Base-by-base conservation (phyloP, 2,888 invertebrate genomes). In the Cerastis rubricosa region DNA sequence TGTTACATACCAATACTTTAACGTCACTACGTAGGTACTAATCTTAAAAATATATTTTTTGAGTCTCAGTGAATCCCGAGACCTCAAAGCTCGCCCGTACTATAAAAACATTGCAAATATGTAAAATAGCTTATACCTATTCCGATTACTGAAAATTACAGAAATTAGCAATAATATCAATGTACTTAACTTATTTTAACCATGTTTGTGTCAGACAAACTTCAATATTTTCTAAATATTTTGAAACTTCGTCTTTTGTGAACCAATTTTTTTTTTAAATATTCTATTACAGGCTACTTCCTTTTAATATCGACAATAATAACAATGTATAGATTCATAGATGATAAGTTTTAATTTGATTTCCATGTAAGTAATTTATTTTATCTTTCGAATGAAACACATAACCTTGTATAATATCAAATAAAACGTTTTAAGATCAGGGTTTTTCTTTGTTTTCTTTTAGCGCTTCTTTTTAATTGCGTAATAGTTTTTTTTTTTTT, bases 141-240 rank as follows among this genome's bases (percentile, higher is more conserved):
- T 63, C 2, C 6, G 40, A 63, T 63, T 40, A 63, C 35, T 11
- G 29, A 64, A 54, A 12, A 12, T 54, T 11, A 11, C 5, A 22
- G n/a, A 12, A 54, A 3, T 4, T 9, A 40, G 22, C 4, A 45
- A 7, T 51, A 67, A 29, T 17, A 22, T 25, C 1, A 45, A 17
- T 35, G 2, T 43, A 35, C 35, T 35, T 35, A 45, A 49, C 4
- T 51, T n/a, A 47, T 63, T 4, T 29, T 19, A 35, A 51, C 51
- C 4, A 3, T 22, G 71, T 63, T 9, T 35, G 22, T 57, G 29
- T 47, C 51, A 49, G 74, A 71, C 85, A 88, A 84, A 59, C 22
- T 74, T 78, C 29, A 85, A 84, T 88, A 89, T 89, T 81, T 80
- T 54, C 54, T 75, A 61, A 82, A 86, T 90, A 90, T 81, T 47